Conservation (phyloP, 2,113 vertebrate species). For the Ammodramus savannarum region DNA sequence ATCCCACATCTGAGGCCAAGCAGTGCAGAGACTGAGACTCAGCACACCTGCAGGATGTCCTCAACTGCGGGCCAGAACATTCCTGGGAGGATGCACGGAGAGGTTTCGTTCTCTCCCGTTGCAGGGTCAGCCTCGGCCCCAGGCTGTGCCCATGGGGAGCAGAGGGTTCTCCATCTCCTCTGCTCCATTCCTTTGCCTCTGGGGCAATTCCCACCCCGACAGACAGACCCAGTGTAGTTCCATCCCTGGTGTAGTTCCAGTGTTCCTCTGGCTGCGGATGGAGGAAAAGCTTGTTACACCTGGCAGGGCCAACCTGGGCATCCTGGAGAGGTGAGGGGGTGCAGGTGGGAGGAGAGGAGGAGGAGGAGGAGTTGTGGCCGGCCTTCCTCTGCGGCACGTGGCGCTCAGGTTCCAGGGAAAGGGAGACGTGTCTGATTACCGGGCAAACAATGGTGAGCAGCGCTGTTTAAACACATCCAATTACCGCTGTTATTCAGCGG, state of each 20-base stretch:
- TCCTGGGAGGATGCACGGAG: neutral
- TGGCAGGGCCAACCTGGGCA: neutral
- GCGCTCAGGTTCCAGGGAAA: neutral
- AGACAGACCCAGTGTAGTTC: neutral
- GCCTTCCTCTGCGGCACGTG: neutral
- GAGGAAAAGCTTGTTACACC: neutral
- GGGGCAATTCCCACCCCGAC: fast-evolving
- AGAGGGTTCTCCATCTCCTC: neutral
- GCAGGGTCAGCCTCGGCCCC: neutral
- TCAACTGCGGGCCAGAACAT: neutral
- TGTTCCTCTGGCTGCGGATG: fast-evolving
- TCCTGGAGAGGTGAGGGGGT: neutral
- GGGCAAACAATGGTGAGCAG: neutral
- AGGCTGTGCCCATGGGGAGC: fast-evolving
- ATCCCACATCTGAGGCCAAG: fast-evolving
- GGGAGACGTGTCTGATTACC: slow-evolving; percentile 6
- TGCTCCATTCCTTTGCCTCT: fast-evolving
- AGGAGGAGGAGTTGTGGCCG: neutral
- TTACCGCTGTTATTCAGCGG: slow-evolving; percentile 30
- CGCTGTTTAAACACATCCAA: slow-evolving; percentile 34
- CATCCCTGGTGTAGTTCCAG: neutral
- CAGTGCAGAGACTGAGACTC: neutral
- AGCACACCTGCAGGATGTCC: neutral
- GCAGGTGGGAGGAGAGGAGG: neutral
- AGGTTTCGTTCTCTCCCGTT: fast-evolving